Conservation (phyloP, 2,113 vertebrate genomes). For the Coregonus clupeaformis region DNA sequence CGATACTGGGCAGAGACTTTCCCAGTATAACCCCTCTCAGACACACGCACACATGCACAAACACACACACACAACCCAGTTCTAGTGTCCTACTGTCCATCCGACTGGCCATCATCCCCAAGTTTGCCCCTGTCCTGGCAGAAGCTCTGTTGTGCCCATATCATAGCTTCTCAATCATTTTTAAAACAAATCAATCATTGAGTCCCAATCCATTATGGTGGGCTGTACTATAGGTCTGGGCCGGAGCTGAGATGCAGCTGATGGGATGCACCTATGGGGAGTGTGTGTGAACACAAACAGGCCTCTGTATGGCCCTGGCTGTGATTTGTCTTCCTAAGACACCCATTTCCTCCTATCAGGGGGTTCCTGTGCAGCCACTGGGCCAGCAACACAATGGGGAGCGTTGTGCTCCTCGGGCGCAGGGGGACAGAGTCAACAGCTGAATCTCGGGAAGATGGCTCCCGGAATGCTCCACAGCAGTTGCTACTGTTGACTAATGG, state of each 20-base stretch:
- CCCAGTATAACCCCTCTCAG: conserved; percentile 47
- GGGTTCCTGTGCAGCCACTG: conserved; percentile 76
- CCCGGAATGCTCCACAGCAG: conserved; percentile 91
- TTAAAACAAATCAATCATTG: background rate
- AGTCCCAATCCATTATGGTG: no score
- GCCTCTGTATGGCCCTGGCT: conserved; percentile 70
- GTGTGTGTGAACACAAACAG: conserved; percentile 50
- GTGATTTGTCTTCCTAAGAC: conserved; percentile 73
- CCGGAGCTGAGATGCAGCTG: background rate
- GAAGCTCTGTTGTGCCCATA: no score
- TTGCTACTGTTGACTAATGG: conserved; percentile 99
- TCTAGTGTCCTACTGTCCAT: no score
- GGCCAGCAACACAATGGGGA: conserved; percentile 89
- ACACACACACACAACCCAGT: background rate
- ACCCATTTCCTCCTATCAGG: conserved; percentile 77
- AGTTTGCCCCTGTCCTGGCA: no score
- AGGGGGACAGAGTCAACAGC: conserved; percentile 86
- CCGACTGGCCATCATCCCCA: no score
- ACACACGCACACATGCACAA: background rate
- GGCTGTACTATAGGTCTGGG: no score
- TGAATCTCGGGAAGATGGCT: conserved; percentile 94
- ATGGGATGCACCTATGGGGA: conserved; percentile 26
- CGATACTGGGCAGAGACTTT: conserved; percentile 56
- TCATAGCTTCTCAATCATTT: conserved; percentile 4
- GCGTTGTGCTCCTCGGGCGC: conserved; percentile 88